These are phyloP conservation scores for Drosophila algonquin DNA, from an alignment of 2,888 invertebrate species.

Conservation along the genomic window DNA sequence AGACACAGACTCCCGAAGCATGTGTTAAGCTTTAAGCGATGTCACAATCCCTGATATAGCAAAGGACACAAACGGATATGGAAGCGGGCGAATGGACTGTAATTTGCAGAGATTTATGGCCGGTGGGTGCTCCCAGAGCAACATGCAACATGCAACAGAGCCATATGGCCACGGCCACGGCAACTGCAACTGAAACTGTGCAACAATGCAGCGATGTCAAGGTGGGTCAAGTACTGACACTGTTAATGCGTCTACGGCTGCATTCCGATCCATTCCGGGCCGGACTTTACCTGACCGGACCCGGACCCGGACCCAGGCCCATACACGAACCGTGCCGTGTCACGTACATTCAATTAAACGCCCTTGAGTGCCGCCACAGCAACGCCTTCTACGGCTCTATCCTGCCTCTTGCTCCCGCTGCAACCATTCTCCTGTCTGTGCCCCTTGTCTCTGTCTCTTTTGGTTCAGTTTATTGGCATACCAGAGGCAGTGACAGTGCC, in stretches of 20 bases:
- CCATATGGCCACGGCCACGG: slow-evolving; percentile 4
- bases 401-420: too few species aligned
- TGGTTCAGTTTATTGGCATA: slow-evolving; percentile 69
- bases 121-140: slow-evolving; percentile 11
- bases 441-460: slow-evolving; percentile 17
- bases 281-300: not conserved
- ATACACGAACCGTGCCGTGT: slow-evolving; percentile 36
- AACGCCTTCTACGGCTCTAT: slow-evolving; percentile 41
- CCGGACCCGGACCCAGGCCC: slow-evolving; percentile 29
- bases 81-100: slow-evolving; percentile 38
- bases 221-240: slow-evolving; percentile 64
- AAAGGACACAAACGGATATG: slow-evolving; percentile 7
- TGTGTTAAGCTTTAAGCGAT: slow-evolving; percentile 70
- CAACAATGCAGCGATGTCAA: slow-evolving; percentile 65
- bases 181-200: slow-evolving; percentile 39
- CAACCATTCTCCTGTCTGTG: not conserved
- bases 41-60: slow-evolving; percentile 50
- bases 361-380: slow-evolving; percentile 69
- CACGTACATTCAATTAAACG: slow-evolving; percentile 79
- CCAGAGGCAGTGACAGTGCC: slow-evolving; percentile 30
- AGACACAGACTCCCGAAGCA: slow-evolving; percentile 13
- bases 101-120: slow-evolving; percentile 76
- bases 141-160: slow-evolving; percentile 3
- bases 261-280: slow-evolving; percentile 38
- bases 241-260: slow-evolving; percentile 76